Base-by-base conservation (phyloP, 1,140 invertebrate species). In the Bombyx mandarina region DNA sequence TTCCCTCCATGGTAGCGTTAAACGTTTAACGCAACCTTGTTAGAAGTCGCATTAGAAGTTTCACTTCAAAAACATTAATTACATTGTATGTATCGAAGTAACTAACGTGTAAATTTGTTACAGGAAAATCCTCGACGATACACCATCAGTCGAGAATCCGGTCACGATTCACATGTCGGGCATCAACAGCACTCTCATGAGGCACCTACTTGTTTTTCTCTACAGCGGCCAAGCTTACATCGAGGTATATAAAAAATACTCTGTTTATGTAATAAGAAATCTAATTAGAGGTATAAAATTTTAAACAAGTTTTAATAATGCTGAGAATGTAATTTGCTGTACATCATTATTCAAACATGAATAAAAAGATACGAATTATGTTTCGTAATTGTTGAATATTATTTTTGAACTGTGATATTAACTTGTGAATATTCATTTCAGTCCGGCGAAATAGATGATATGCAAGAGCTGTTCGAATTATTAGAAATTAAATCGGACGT, bases 151-250 rank as follows among this genome's bases (percentile, higher is more conserved):
- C 81, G 90, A 93, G 82, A 88, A 91, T 83, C 87, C 90, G 68
- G 90, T 93, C 82, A 93, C 94, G 45, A 93, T 96, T 55, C 93
- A 95, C 75, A 91, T 96, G 69, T 94, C 94, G 6, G 94, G 94
- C 61, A 93, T 96, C 45, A 92, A 91, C 77, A 93, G 91, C 64
- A 91, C 90, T 47, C 93, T 95, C 73, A 91, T 95, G 80, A 91
- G 91, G 79, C 93, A 94, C 76, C 90, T 95, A 53, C 89, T 96
- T 62, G 93, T 95, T 73, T 95, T 95, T 77, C 84, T 96, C 52
- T 96, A 96, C 74, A 94, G 94, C 62, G 94, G 94, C 56, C 94
- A 96, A 85, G 94, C 94, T 63, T 93, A 93, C 60, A 93, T 94
- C 66, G 92, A 93, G 86, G 93, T 94, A 54, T 26, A 45, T 35